These are phyloP conservation scores for Lota lota DNA, from an alignment of 2,113 vertebrate genomes.

Conservation along the genomic window DNA sequence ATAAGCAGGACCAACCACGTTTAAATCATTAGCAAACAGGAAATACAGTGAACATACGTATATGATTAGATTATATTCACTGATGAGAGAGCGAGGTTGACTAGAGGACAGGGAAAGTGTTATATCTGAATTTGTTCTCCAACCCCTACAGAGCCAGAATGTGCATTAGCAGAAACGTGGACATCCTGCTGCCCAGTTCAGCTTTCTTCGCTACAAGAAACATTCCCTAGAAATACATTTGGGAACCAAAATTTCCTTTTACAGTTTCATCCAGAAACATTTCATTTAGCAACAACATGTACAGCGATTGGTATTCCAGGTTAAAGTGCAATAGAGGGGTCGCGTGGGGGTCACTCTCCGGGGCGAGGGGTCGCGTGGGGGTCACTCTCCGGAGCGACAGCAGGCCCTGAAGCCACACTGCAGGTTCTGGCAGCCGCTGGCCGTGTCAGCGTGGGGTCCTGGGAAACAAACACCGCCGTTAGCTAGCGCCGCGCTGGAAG, in stretches of 20 bases:
- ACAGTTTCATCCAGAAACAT: conserved; percentile 55
- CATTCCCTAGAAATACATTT: conserved; percentile 40
- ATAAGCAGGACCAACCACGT: too few species aligned
- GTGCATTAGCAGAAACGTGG: conserved; percentile 33
- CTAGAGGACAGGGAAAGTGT: too few species aligned
- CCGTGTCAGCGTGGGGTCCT: conserved; percentile 96
- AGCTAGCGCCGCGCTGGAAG: not conserved
- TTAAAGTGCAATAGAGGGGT: conserved; percentile 89
- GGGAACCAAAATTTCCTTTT: conserved; percentile 25
- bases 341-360: conserved; percentile 15
- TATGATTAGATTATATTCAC: too few species aligned
- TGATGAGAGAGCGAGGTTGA: too few species aligned
- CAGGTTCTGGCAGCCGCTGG: conserved; percentile 99
- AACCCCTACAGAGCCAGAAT: conserved; percentile 20
- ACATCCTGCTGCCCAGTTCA: conserved; percentile 10
- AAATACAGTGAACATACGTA: too few species aligned
- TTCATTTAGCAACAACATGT: conserved; percentile 45
- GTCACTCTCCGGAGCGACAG: conserved; percentile 97
- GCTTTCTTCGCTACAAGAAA: conserved; percentile 28
- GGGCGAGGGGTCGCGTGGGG: not conserved
- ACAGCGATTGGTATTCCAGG: conserved; percentile 62
- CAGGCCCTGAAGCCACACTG: conserved; percentile 98
- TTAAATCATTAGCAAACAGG: too few species aligned
- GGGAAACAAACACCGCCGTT: conserved; percentile 58
- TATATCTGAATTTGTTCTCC: conserved; percentile 8